Evolutionary conservation across 2,888 invertebrate species (phyloP).

Genomic region (Rhyacophila evoluta): DNA sequence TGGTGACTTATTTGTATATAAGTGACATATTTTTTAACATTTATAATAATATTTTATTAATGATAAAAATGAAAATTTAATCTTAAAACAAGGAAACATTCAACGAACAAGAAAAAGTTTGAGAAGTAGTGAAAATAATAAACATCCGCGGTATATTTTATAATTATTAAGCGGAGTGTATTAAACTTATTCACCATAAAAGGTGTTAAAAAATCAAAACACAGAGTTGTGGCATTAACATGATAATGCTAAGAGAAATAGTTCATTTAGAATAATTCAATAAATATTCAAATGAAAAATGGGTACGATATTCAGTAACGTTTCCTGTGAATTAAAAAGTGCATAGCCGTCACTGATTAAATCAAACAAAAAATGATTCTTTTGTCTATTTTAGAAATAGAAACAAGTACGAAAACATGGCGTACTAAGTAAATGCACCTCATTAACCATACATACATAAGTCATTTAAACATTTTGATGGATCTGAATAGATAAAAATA

Average conservation of each 20-base stretch:
- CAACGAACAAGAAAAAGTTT: not conserved
- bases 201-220: constrained; percentile 38
- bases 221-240: constrained; percentile 32
- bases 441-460: not conserved
- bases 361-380: constrained; percentile 24
- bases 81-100: not conserved
- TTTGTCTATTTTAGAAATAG: not conserved
- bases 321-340: constrained; percentile 1
- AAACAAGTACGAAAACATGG: not conserved
- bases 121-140: not conserved
- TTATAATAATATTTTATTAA: too few species aligned
- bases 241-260: constrained; percentile 21
- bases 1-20: too few species aligned
- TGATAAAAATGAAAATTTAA: too few species aligned
- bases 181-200: constrained; percentile 35
- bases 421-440: not conserved
- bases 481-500: not conserved
- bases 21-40: too few species aligned
- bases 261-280: constrained; percentile 1
- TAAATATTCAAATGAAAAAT: constrained; percentile 11
- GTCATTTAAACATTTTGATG: constrained; percentile 17
- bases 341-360: not conserved
- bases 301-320: not conserved
- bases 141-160: not conserved
- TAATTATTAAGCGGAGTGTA: constrained; percentile 32